Conservation (phyloP, 2,888 invertebrate genomes). For the Saturnia japonica region DNA sequence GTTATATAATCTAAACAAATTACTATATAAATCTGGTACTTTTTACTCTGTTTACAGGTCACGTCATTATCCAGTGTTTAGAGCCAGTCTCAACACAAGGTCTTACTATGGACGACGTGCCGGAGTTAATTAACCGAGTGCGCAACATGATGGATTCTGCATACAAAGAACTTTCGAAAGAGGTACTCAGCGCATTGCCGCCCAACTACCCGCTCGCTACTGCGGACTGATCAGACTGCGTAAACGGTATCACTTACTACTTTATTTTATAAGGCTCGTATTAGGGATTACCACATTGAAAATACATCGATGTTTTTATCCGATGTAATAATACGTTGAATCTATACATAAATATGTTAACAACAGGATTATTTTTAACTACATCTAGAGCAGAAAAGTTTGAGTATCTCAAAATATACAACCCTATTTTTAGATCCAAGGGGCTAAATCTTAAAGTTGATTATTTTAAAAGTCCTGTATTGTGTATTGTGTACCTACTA, state of each 20-base stretch:
- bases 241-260: constrained; percentile 32
- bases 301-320: too few species aligned
- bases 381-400: too few species aligned
- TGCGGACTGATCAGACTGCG: constrained; percentile 44
- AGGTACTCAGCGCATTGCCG: constrained; percentile 72
- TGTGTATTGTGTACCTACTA: too few species aligned
- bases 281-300: neutral
- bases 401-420: too few species aligned
- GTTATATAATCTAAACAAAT: too few species aligned
- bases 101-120: constrained; percentile 74
- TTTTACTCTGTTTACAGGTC: constrained; percentile 61
- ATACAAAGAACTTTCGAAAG: constrained; percentile 76
- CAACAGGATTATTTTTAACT: too few species aligned
- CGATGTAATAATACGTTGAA: too few species aligned
- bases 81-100: constrained; percentile 78
- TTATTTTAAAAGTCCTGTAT: too few species aligned
- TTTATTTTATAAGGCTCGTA: neutral
- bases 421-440: too few species aligned
- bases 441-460: too few species aligned
- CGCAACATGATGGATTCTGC: constrained; percentile 74
- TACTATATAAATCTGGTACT: neutral
- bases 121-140: constrained; percentile 71
- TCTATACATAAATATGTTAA: too few species aligned
- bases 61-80: constrained; percentile 78
- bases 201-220: constrained; percentile 75